A percentile compares a stretch with the other conserved stretches of the same genome.
Conservation (phyloP, 2,888 invertebrate genomes). For the Sesia bembeciformis region DNA sequence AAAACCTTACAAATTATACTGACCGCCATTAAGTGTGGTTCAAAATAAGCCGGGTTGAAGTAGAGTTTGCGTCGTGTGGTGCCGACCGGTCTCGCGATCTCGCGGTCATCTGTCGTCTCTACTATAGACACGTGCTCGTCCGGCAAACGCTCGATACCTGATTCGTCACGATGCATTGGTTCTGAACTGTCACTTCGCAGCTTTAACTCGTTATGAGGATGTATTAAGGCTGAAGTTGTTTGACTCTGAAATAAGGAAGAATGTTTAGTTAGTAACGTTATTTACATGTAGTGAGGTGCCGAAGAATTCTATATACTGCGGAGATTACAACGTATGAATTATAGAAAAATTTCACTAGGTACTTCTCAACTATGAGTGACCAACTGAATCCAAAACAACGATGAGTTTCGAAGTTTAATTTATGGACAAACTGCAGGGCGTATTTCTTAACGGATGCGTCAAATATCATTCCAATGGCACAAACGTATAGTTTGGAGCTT, state of each 20-base stretch:
- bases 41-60: slow-evolving; percentile 94
- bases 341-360: neutral
- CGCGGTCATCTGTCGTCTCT: slow-evolving; percentile 83
- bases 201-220: slow-evolving; percentile 70
- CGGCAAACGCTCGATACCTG: slow-evolving; percentile 81
- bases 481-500: too few species aligned
- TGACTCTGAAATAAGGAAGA: slow-evolving; percentile 36
- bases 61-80: slow-evolving; percentile 86
- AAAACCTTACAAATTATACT: slow-evolving; percentile 23
- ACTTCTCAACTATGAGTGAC: too few species aligned
- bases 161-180: slow-evolving; percentile 64
- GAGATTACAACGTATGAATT: too few species aligned
- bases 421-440: too few species aligned
- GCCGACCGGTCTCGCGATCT: slow-evolving; percentile 80
- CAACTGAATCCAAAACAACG: too few species aligned
- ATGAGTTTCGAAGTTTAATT: too few species aligned
- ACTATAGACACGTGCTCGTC: slow-evolving; percentile 90
- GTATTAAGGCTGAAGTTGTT: slow-evolving; percentile 82
- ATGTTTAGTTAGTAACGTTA: too few species aligned
- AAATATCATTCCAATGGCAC: too few species aligned
- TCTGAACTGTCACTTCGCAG: slow-evolving; percentile 40
- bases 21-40: slow-evolving; percentile 88
- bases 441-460: too few species aligned
- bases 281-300: too few species aligned
- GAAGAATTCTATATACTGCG: too few species aligned